Evolutionary conservation across 2,888 invertebrate genomes (phyloP).

Genomic region (Eristalis arbustorum): DNA sequence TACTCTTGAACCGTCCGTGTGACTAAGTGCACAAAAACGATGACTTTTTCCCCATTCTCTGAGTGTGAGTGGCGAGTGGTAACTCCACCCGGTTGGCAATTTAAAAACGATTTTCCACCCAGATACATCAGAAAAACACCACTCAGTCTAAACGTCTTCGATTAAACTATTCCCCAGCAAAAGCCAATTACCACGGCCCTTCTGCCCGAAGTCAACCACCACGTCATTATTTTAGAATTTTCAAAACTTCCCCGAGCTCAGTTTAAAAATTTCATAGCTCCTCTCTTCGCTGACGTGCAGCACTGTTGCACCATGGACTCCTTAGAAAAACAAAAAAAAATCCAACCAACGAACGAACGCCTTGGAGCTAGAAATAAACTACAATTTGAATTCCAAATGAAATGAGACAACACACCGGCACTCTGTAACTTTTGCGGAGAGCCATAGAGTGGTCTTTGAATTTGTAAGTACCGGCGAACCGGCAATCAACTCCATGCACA

Average conservation of each 20-base stretch:
- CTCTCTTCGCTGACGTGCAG: background rate
- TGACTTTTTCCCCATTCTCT: too few species aligned
- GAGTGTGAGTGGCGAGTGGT: too few species aligned
- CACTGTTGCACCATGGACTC: background rate
- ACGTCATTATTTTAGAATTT: conserved; percentile 24
- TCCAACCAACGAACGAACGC: too few species aligned
- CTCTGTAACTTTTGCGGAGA: conserved; percentile 15
- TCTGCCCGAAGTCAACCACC: background rate
- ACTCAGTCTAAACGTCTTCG: background rate
- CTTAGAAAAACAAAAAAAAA: too few species aligned
- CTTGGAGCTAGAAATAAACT: conserved; percentile 27
- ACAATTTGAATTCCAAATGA: conserved; percentile 60
- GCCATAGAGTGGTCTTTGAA: conserved; percentile 39
- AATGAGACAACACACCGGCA: conserved; percentile 33
- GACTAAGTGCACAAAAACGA: too few species aligned
- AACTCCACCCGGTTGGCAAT: background rate
- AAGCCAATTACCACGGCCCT: conserved; percentile 16
- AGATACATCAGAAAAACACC: background rate
- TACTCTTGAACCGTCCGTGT: too few species aligned
- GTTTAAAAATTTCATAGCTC: conserved; percentile 20
- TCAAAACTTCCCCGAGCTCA: conserved; percentile 18
- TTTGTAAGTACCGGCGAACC: conserved; percentile 42
- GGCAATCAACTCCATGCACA: conserved; percentile 48
- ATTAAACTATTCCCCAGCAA: conserved; percentile 17
- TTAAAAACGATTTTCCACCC: background rate